A percentile compares a stretch with the other conserved stretches of the same genome.
These are phyloP conservation scores for Ephialtes manifestator DNA, from an alignment of 2,888 invertebrate genomes.

Conservation along the genomic window DNA sequence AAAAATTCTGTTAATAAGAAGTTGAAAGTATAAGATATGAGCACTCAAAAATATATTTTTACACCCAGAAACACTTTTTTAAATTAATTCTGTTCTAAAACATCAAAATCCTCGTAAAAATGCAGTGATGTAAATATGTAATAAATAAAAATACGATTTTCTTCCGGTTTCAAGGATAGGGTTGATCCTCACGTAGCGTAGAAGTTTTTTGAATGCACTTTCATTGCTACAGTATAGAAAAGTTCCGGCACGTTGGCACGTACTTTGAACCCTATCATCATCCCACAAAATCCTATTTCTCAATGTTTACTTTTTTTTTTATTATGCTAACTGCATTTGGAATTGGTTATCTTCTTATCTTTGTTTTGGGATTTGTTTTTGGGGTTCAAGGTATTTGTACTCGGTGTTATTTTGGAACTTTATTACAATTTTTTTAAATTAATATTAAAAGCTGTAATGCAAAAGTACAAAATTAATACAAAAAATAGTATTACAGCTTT, in stretches of 20 bases:
- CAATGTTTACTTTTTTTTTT: slow-evolving; percentile 36
- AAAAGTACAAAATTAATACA: background rate
- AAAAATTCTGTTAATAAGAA: too few species aligned
- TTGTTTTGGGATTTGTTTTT: slow-evolving; percentile 59
- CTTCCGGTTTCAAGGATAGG: background rate
- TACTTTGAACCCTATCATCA: slow-evolving; percentile 77
- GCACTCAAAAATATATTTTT: too few species aligned
- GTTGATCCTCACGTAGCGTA: background rate
- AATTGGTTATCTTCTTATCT: slow-evolving; percentile 44
- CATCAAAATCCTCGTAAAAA: background rate
- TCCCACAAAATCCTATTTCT: slow-evolving; percentile 61
- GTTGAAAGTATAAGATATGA: too few species aligned
- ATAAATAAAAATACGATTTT: background rate
- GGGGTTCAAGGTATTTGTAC: slow-evolving; percentile 75
- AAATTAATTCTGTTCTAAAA: background rate
- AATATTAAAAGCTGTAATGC: slow-evolving; percentile 63
- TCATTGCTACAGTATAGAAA: slow-evolving; percentile 17
- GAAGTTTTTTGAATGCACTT: slow-evolving; percentile 24
- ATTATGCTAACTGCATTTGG: slow-evolving; percentile 34
- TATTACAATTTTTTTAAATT: slow-evolving; percentile 21
- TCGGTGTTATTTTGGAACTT: slow-evolving; percentile 50
- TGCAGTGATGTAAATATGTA: background rate
- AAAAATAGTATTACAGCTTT: slow-evolving; percentile 67
- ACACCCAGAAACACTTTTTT: background rate
- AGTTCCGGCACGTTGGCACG: slow-evolving; percentile 63